Evolutionary conservation across 2,888 invertebrate species (phyloP).

Genomic region (Lutraria lutraria): DNA sequence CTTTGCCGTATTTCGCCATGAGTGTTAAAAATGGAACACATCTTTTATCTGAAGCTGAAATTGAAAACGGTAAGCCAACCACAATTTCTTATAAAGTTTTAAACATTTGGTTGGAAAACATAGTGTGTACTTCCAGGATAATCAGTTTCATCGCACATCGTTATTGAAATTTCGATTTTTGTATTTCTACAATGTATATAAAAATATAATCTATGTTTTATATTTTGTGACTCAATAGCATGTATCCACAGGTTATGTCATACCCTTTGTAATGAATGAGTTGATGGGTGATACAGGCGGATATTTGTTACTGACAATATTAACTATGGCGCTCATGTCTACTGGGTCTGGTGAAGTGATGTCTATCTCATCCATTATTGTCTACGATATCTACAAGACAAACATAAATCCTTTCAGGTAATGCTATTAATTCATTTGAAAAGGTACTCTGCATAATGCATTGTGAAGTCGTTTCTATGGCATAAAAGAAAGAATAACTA

Average conservation of each 20-base stretch:
- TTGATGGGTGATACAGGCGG: constrained; percentile 76
- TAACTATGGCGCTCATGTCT: constrained; percentile 83
- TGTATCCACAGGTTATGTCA: constrained; percentile 76
- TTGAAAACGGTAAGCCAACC: constrained; percentile 51
- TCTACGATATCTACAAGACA: constrained; percentile 82
- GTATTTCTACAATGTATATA: too few species aligned
- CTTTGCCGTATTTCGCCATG: constrained; percentile 75
- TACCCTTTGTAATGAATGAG: constrained; percentile 77
- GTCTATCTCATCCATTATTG: constrained; percentile 82
- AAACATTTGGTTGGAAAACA: too few species aligned
- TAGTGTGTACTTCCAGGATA: too few species aligned
- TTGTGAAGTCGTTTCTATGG: too few species aligned
- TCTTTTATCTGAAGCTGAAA: constrained; percentile 49
- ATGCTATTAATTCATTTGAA: not conserved
- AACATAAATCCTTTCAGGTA: constrained; percentile 81
- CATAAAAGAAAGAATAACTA: too few species aligned
- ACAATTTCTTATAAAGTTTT: too few species aligned
- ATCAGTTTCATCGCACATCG: too few species aligned
- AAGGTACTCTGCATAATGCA: not conserved
- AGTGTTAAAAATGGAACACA: constrained; percentile 60
- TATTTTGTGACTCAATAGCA: not conserved
- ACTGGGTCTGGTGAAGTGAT: constrained; percentile 84
- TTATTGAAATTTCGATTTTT: too few species aligned
- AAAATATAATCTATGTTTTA: too few species aligned
- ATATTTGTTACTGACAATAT: constrained; percentile 77